Evolutionary conservation across 2,888 invertebrate genomes (phyloP).

Genomic region (Lasioglossum malachurum): DNA sequence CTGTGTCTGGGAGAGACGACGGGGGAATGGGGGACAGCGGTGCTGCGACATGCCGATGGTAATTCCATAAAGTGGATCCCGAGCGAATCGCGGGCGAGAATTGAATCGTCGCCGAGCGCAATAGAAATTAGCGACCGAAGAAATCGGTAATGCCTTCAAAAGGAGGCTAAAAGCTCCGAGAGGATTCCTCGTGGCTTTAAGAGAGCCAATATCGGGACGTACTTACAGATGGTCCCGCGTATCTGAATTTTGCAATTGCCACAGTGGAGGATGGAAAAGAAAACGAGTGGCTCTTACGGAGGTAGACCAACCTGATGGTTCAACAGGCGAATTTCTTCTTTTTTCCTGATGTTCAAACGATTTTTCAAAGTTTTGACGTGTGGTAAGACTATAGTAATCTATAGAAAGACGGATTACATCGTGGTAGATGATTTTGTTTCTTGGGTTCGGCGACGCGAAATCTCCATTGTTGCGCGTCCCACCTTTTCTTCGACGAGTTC

Average conservation of each 20-base stretch:
- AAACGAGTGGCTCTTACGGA: constrained; percentile 25
- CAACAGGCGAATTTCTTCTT: not conserved
- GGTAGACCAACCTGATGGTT: not conserved
- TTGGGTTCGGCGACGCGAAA: too few relatives aligned
- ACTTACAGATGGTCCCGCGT: not conserved
- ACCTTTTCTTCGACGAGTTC: not conserved
- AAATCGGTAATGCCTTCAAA: constrained; percentile 29
- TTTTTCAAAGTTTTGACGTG: not conserved
- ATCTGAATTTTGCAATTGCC: constrained; percentile 9
- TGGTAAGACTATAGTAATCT: not conserved
- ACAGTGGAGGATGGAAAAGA: not conserved
- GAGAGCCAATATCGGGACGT: constrained; percentile 1
- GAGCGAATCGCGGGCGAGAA: constrained; percentile 49
- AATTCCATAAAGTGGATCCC: constrained; percentile 63
- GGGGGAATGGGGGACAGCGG: constrained; percentile 22
- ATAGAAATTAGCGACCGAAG: constrained; percentile 44
- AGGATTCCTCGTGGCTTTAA: constrained; percentile 8
- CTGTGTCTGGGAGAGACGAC: constrained; percentile 15
- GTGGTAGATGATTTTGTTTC: not conserved
- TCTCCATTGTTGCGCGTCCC: not conserved
- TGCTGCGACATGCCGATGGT: constrained; percentile 35
- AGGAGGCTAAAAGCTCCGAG: not conserved
- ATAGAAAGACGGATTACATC: not conserved
- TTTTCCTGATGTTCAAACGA: not conserved
- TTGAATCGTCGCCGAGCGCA: constrained; percentile 40